These are phyloP conservation scores for Pseudochirops cupreus DNA, from an alignment of 2,797 vertebrate species.

Conservation along the genomic window DNA sequence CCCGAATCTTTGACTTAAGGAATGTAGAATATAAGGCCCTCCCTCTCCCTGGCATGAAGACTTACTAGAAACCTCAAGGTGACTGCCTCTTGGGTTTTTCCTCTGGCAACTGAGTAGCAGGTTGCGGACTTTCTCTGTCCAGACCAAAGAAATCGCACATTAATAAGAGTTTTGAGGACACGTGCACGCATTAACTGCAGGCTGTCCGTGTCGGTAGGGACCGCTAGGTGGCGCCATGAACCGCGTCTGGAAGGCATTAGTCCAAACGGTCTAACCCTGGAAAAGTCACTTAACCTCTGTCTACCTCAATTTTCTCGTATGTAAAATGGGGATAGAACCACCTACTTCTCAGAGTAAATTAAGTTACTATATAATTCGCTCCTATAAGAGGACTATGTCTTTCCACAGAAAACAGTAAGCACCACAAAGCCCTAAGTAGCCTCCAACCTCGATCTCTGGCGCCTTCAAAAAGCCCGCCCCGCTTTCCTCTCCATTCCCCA, in stretches of 20 bases:
- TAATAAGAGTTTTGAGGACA: too few relatives aligned
- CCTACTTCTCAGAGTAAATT: background rate
- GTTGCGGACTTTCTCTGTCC: background rate
- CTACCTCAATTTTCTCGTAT: background rate
- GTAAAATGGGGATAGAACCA: background rate
- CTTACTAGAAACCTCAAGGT: background rate
- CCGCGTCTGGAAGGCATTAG: background rate
- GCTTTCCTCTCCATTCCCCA: background rate
- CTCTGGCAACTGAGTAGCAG: background rate
- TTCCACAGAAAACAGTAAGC: background rate
- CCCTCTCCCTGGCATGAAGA: background rate
- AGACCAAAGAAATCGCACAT: background rate
- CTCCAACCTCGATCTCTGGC: rapidly evolving
- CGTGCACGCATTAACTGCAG: background rate
- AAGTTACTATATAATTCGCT: background rate
- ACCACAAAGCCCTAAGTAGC: rapidly evolving
- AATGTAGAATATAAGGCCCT: background rate
- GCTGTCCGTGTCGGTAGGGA: background rate
- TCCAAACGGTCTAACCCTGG: background rate
- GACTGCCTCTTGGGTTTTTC: background rate
- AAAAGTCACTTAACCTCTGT: background rate
- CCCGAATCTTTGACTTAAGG: background rate
- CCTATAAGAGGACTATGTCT: background rate
- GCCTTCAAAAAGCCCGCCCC: too few relatives aligned
- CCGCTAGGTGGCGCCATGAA: background rate